A percentile compares a stretch with the other conserved stretches of the same genome.
Evolutionary conservation across 2,113 vertebrate species (phyloP).

Genomic region (Misgurnus mizolepis): DNA sequence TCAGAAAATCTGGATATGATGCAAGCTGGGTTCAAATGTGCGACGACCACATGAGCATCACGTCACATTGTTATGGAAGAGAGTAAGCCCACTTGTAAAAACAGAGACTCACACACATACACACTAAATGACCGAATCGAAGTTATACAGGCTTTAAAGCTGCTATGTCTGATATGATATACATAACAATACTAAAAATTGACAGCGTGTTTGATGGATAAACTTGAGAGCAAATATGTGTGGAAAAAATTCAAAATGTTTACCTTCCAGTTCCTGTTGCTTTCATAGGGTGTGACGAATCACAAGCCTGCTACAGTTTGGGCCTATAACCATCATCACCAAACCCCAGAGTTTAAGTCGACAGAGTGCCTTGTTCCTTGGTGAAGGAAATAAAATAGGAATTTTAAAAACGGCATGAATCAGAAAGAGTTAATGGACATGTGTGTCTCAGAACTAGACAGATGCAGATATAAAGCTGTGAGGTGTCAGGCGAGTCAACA

Average conservation of each 20-base stretch:
- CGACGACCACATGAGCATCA: too few relatives aligned
- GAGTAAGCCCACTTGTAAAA: too few relatives aligned
- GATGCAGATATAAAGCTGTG: constrained; percentile 37
- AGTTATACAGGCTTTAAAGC: too few relatives aligned
- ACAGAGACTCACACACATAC: too few relatives aligned
- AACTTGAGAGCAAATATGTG: not conserved
- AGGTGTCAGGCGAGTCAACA: constrained; percentile 35
- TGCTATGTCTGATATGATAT: too few relatives aligned
- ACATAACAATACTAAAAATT: too few relatives aligned
- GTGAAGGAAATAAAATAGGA: not conserved
- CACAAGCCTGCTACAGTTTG: not conserved
- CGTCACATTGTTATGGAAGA: too few relatives aligned
- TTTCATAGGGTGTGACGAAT: not conserved
- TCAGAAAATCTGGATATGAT: too few relatives aligned
- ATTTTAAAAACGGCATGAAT: not conserved
- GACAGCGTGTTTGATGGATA: too few relatives aligned
- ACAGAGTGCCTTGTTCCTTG: not conserved
- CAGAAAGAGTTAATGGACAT: constrained; percentile 30
- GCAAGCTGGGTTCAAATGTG: too few relatives aligned
- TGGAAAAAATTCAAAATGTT: not conserved
- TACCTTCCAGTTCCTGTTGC: constrained; percentile 34
- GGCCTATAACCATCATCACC: not conserved
- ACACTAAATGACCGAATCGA: too few relatives aligned
- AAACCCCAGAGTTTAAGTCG: not conserved
- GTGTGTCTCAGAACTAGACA: not conserved